These are phyloP conservation scores for Achroia grisella DNA, from an alignment of 1,140 invertebrate species.

Conservation along the genomic window DNA sequence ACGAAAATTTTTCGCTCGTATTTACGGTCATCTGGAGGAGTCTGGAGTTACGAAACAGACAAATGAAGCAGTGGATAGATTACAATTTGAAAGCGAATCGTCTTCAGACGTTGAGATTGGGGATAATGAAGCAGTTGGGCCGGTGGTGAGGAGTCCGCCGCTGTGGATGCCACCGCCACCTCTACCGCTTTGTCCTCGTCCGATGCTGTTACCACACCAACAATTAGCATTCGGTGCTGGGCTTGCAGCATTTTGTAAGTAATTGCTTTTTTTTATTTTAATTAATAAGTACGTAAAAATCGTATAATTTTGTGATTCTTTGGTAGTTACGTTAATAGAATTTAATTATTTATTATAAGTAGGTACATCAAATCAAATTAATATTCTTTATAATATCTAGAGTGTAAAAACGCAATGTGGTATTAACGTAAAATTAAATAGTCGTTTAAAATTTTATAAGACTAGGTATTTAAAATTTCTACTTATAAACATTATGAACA, in stretches of 20 bases:
- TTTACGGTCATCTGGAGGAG: constrained; percentile 78
- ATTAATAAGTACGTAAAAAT: no score
- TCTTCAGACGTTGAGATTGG: constrained; percentile 67
- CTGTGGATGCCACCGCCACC: constrained; percentile 44
- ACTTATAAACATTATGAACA: no score
- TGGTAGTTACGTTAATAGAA: no score
- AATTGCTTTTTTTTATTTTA: background rate
- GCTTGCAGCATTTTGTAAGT: constrained; percentile 78
- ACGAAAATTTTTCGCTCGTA: constrained; percentile 78
- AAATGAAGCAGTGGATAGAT: constrained; percentile 7
- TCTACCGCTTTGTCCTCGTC: constrained; percentile 49
- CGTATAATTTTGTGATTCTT: no score
- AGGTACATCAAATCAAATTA: no score
- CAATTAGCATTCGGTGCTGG: constrained; percentile 74
- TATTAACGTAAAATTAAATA: no score
- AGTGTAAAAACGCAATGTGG: no score
- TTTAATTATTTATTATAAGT: no score
- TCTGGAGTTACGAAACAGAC: constrained; percentile 15
- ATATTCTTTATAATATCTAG: no score
- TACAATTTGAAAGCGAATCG: constrained; percentile 48
- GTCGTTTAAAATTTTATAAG: no score
- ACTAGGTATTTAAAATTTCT: no score
- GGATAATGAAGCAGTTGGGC: constrained; percentile 25
- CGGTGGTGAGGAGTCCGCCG: constrained; percentile 14
- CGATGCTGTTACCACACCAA: constrained; percentile 51